Conservation (phyloP, 1,140 invertebrate species). For the Sycophila sp. region DNA sequence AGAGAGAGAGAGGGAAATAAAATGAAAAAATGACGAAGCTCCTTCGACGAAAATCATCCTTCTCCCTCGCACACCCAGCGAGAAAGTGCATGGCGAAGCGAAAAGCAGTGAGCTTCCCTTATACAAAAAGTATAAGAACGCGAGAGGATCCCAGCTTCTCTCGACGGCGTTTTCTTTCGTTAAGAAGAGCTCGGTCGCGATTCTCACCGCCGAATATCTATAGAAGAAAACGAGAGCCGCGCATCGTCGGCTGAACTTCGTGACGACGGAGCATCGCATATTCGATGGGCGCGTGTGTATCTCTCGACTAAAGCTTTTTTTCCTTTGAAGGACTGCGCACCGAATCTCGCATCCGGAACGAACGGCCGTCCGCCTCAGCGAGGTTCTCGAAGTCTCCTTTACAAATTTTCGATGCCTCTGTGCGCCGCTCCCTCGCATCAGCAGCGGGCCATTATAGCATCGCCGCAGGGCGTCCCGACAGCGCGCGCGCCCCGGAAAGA, state of each 20-base stretch:
- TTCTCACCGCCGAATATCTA: conserved; percentile 8
- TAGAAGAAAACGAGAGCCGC: background rate
- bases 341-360: conserved; percentile 31
- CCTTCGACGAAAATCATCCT: background rate
- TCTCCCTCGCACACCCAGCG: background rate
- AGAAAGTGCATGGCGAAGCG: conserved; percentile 35
- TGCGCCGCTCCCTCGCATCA: background rate
- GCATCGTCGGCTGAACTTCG: no score
- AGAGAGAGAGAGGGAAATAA: conserved; percentile 1
- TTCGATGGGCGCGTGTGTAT: conserved; percentile 2
- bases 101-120: conserved; percentile 13
- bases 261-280: background rate
- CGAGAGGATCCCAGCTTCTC: no score
- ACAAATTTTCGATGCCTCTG: conserved; percentile 24
- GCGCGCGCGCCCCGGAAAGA: conserved; percentile 59
- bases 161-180: background rate
- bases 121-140: conserved; percentile 12
- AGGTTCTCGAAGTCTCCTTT: conserved; percentile 37
- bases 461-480: conserved; percentile 58
- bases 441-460: conserved; percentile 62
- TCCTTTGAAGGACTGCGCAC: conserved; percentile 32
- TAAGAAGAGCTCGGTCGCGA: conserved; percentile 26
- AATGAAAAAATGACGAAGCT: no score
- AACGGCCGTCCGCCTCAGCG: background rate
- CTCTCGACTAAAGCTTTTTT: conserved; percentile 33